Evolutionary conservation across 2,797 vertebrate genomes (phyloP), one percentile per base, ranked within the genome.

Genomic region (Mycteria americana): DNA sequence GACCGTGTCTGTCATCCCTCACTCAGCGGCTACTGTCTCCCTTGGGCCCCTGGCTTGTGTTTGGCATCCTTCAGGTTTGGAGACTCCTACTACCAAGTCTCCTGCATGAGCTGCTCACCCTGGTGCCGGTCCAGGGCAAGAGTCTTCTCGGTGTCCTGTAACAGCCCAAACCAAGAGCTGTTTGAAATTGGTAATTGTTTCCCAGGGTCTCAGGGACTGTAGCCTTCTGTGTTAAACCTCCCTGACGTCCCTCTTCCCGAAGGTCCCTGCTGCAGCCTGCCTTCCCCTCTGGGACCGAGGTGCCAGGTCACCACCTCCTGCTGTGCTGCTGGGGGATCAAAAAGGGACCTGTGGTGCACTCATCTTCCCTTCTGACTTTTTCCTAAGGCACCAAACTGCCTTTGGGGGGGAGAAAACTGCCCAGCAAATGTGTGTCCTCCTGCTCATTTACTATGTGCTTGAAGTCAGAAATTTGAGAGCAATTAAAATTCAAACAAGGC

Each of bases 161-260:
- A 91, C 23, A 92, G 33, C 54, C 33, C 65, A 51, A 12, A 65
- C 10, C 37, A 46, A 84, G 46, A 51, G 50, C 45, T 43, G 21
- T 37, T 89, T 53, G 62, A 92, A 87, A 85, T 31, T 12, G 37
- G 6, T 33, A 80, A 14, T 18, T 63, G 33, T 43, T 90, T 75
- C 51, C 37, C 50, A 22, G 45, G 2, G 4, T 89, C 70, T 78
- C 57, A 22, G 45, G 51, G 39, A 60, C 53, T 50, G 56, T 11
- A 74, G 30, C 43, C 23, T 57, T 75, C 86, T 56, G 23, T 64
- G 23, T 86, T 77, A 84, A 96, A 81, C 45, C 28, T 53, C 30
- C n/a, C 30, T 1, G 0, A 6, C 0, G 2, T 35, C 24, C 60
- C 25, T 72, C 30, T 73, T 85, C 64, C 51, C 1, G 0, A 59